phyloP scores from a whole-genome alignment of 2,797 vertebrate genomes.

The Pantherophis alleghaniensis region DNA sequence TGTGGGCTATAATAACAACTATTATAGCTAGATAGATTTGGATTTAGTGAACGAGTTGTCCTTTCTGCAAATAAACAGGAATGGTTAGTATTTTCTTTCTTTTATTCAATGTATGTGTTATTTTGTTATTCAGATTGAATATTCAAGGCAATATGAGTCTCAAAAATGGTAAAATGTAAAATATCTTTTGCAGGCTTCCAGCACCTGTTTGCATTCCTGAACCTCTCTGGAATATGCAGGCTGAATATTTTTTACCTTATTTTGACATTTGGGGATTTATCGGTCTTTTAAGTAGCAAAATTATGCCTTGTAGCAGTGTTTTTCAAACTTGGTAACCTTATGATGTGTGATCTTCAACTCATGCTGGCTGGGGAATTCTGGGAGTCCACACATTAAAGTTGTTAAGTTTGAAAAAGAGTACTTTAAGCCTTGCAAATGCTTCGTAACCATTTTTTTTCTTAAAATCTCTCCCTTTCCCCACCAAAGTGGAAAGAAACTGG shows the following conservation, averaged over 20 bases:
- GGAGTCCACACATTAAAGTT: neutral
- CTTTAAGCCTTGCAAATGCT: neutral
- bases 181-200: neutral
- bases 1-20: neutral
- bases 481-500: neutral
- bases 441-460: neutral
- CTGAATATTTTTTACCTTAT: neutral
- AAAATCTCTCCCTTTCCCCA: neutral
- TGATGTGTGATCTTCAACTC: neutral
- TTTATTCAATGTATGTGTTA: neutral
- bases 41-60: neutral
- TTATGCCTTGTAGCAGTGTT: neutral
- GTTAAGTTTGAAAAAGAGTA: neutral
- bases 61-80: neutral
- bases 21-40: neutral
- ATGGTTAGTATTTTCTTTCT: neutral
- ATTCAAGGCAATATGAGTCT: neutral
- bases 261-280: neutral
- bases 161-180: neutral
- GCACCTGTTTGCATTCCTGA: neutral
- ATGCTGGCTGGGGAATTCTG: neutral
- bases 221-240: neutral
- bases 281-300: neutral
- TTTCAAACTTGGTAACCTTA: neutral
- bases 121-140: neutral